A percentile compares a stretch with the other conserved stretches of the same genome.
These are phyloP conservation scores for Cranoglanis bouderius DNA, from an alignment of 2,113 vertebrate genomes.

Conservation along the genomic window DNA sequence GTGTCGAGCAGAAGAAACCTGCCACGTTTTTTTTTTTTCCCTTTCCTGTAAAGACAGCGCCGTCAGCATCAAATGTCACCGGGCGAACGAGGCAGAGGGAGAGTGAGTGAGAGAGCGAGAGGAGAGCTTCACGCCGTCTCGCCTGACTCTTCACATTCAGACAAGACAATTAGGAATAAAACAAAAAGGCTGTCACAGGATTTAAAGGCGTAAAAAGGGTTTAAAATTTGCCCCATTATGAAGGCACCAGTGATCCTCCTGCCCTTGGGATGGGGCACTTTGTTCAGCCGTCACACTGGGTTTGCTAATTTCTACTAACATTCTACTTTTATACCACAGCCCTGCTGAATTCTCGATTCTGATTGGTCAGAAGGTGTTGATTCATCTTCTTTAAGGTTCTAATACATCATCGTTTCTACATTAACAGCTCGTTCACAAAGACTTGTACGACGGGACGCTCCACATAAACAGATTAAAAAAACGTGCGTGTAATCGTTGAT, in stretches of 20 bases:
- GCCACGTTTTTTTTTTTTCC: constrained; percentile 11
- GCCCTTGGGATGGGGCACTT: constrained; percentile 53
- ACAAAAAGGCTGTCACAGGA: constrained; percentile 62
- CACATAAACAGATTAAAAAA: too few relatives aligned
- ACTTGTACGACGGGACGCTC: not conserved
- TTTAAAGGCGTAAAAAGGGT: constrained; percentile 68
- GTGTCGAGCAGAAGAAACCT: constrained; percentile 48
- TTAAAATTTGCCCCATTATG: constrained; percentile 68
- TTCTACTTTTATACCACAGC: not conserved
- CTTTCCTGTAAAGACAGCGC: constrained; percentile 50
- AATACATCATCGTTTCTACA: not conserved
- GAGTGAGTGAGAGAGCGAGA: constrained; percentile 28
- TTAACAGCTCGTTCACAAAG: too few relatives aligned
- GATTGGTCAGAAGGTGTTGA: not conserved
- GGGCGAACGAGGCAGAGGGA: constrained; percentile 34
- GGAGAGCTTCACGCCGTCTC: constrained; percentile 45
- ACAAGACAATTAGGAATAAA: constrained; percentile 69
- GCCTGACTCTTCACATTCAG: constrained; percentile 61
- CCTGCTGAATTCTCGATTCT: not conserved
- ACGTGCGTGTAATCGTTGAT: not conserved
- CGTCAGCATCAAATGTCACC: constrained; percentile 69
- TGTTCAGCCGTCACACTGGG: constrained; percentile 52
- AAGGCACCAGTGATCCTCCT: constrained; percentile 64
- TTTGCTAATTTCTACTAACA: constrained; percentile 48
- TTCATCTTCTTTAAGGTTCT: not conserved